A percentile compares a stretch with the other conserved stretches of the same genome.
Conservation (phyloP, 2,797 vertebrate genomes). For the Fringilla coelebs region DNA sequence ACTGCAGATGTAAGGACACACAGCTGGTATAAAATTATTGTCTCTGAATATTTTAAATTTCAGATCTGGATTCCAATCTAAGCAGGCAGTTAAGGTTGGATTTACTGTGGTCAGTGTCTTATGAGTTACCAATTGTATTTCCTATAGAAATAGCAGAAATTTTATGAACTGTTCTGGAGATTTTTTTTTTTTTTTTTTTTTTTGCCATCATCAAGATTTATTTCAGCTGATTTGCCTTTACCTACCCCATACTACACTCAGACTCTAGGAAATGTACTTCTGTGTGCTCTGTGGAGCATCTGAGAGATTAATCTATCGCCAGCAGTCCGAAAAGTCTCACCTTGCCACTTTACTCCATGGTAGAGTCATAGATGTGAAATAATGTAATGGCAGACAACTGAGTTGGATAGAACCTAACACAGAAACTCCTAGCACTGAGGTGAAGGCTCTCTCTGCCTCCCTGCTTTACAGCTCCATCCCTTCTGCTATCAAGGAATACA, state of each 20-base stretch:
- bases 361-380: background rate
- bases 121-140: background rate
- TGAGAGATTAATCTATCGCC: background rate
- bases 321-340: background rate
- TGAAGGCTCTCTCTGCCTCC: background rate
- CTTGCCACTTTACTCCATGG: background rate
- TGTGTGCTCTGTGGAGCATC: background rate
- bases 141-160: background rate
- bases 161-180: background rate
- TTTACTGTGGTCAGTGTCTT: background rate
- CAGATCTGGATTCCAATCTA: background rate
- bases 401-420: background rate
- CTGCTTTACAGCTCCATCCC: background rate
- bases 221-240: background rate
- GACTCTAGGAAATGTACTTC: background rate
- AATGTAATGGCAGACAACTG: background rate
- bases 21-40: background rate
- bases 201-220: background rate
- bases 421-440: background rate
- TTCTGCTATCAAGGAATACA: background rate
- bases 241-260: accelerated
- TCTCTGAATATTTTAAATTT: background rate
- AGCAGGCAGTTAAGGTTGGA: background rate
- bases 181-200: background rate
- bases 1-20: background rate